phyloP scores from a whole-genome alignment of 1,140 invertebrate genomes.

The Triops longicaudatus region DNA sequence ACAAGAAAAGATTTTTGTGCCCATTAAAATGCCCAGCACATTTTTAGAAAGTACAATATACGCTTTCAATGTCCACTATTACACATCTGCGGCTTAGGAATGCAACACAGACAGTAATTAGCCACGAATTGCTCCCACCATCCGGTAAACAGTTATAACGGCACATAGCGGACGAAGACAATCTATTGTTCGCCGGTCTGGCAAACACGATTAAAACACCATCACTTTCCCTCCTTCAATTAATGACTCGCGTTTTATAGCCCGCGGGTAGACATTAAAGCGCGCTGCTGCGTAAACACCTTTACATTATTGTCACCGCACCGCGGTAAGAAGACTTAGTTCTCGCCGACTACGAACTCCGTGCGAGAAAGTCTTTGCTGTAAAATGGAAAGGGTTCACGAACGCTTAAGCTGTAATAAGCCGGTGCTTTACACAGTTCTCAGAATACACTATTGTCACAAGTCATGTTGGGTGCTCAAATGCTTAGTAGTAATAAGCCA shows the following conservation, averaged over 20 bases:
- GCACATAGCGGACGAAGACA: background rate
- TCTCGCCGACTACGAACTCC: background rate
- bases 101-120: background rate
- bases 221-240: background rate
- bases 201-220: background rate
- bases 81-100: background rate
- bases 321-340: background rate
- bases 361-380: background rate
- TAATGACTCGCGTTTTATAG: background rate
- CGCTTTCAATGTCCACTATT: background rate
- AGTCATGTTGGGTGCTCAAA: too few relatives aligned
- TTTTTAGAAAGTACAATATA: background rate
- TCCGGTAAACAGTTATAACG: background rate
- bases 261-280: background rate
- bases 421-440: too few relatives aligned
- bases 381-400: background rate
- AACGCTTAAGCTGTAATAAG: too few relatives aligned
- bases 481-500: too few relatives aligned
- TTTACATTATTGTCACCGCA: background rate
- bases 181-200: background rate
- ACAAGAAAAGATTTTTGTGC: too few relatives aligned
- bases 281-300: slow-evolving; percentile 5
- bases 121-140: background rate
- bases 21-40: too few relatives aligned
- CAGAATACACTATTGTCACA: too few relatives aligned